Percentiles rank a stretch among this genome's conserved stretches.
These are phyloP conservation scores for Spodoptera litura DNA, from an alignment of 1,140 invertebrate species.

Conservation along the genomic window DNA sequence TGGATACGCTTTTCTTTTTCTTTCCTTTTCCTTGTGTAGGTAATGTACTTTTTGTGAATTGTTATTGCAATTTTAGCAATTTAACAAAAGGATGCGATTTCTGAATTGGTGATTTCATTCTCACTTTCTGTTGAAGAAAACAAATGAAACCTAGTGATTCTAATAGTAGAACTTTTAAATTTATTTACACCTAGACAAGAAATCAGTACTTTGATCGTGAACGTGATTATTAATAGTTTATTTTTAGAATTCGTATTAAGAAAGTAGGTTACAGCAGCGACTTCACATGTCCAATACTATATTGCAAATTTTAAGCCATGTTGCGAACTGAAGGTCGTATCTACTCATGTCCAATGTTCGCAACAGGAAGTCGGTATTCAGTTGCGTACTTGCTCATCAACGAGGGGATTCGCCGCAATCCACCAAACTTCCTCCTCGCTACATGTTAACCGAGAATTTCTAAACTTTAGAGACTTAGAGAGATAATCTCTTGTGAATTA, in stretches of 20 bases:
- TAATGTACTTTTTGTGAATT: background rate
- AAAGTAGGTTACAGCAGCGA: background rate
- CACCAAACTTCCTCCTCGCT: conserved; percentile 68
- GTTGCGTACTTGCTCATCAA: conserved; percentile 65
- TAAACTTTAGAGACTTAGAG: conserved; percentile 69
- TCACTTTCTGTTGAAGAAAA: too few relatives aligned
- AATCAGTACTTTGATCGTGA: too few relatives aligned
- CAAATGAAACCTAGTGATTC: too few relatives aligned
- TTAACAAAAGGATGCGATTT: too few relatives aligned
- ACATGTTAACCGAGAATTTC: conserved; percentile 69
- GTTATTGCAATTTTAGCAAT: too few relatives aligned
- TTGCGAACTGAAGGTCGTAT: conserved; percentile 35
- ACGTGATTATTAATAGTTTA: too few relatives aligned
- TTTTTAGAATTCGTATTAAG: too few relatives aligned
- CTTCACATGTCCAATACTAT: background rate
- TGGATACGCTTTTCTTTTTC: conserved; percentile 49
- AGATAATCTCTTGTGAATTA: conserved; percentile 66
- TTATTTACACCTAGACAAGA: too few relatives aligned
- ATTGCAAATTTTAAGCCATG: conserved; percentile 25
- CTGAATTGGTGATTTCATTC: too few relatives aligned
- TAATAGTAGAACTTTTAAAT: too few relatives aligned
- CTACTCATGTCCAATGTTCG: conserved; percentile 48
- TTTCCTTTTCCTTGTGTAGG: background rate
- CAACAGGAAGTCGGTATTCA: conserved; percentile 58
- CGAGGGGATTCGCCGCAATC: conserved; percentile 67